A percentile compares a stretch with the other conserved stretches of the same genome.
Conservation (phyloP, 2,113 vertebrate genomes). For the Heterocephalus glaber region DNA sequence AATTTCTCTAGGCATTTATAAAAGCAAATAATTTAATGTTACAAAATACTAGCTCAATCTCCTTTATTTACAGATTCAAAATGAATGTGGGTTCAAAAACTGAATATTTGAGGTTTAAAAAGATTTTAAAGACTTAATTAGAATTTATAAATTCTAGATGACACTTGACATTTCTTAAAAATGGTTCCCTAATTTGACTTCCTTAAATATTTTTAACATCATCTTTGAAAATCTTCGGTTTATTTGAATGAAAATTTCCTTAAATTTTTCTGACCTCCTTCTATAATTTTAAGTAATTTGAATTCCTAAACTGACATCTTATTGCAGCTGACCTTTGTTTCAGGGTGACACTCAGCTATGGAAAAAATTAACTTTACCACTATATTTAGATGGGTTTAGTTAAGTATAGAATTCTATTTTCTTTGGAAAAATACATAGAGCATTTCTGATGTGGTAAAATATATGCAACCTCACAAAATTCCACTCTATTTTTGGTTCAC, state of each 20-base stretch:
- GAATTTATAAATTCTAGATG: slow-evolving; percentile 43
- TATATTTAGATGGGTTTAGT: slow-evolving; percentile 56
- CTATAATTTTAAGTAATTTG: slow-evolving; percentile 57
- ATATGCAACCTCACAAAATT: slow-evolving; percentile 38
- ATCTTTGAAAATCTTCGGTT: slow-evolving; percentile 42
- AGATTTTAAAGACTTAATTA: slow-evolving; percentile 45
- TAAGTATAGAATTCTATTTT: slow-evolving; percentile 63
- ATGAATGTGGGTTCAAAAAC: slow-evolving; percentile 13
- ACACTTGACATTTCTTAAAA: slow-evolving; percentile 31
- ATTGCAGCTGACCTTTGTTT: slow-evolving; percentile 45
- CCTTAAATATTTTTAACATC: slow-evolving; percentile 2
- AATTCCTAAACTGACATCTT: slow-evolving; percentile 53
- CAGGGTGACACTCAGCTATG: slow-evolving; percentile 38
- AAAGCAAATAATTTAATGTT: slow-evolving; percentile 42
- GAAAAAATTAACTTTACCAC: slow-evolving; percentile 60
- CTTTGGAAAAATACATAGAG: slow-evolving; percentile 33
- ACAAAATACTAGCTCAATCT: slow-evolving; percentile 19
- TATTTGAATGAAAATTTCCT: slow-evolving; percentile 42
- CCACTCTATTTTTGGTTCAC: slow-evolving; percentile 27
- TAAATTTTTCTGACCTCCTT: slow-evolving; percentile 33
- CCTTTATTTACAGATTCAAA: slow-evolving; percentile 30
- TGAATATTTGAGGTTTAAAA: background rate
- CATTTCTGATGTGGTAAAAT: slow-evolving; percentile 53
- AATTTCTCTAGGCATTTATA: background rate
- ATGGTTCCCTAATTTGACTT: slow-evolving; percentile 3